Evolutionary conservation across 2,888 invertebrate genomes (phyloP).

Genomic region (Limulus polyphemus): DNA sequence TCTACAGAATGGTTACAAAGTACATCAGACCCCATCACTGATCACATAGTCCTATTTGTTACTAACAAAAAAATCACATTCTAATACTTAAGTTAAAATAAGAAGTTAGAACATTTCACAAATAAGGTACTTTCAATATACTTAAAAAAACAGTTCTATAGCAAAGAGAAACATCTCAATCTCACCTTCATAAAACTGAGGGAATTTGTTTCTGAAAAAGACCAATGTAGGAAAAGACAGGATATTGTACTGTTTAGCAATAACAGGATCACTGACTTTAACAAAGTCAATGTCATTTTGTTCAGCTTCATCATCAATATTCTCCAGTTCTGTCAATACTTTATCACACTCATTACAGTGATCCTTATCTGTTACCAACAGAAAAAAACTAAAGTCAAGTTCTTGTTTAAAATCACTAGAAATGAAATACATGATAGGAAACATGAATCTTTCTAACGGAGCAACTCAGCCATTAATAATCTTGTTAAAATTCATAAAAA

Average conservation of each 20-base stretch:
- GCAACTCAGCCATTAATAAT: too few relatives aligned
- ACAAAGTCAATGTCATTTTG: slow-evolving; percentile 82
- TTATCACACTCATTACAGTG: slow-evolving; percentile 79
- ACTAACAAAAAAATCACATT: too few relatives aligned
- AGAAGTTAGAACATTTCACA: background rate
- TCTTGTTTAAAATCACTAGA: too few relatives aligned
- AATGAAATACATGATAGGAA: too few relatives aligned
- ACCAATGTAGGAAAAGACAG: slow-evolving; percentile 65
- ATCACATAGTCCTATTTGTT: too few relatives aligned
- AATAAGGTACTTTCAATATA: background rate
- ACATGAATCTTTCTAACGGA: too few relatives aligned
- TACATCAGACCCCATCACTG: too few relatives aligned
- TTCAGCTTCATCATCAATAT: slow-evolving; percentile 85
- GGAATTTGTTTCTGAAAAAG: slow-evolving; percentile 45
- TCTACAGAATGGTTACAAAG: too few relatives aligned
- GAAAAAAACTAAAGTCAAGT: too few relatives aligned
- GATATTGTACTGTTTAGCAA: slow-evolving; percentile 76
- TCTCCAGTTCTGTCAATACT: slow-evolving; percentile 74
- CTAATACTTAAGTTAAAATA: too few relatives aligned
- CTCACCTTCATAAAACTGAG: slow-evolving; percentile 55
- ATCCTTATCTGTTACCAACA: slow-evolving; percentile 45
- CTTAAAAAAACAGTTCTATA: background rate
- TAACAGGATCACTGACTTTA: slow-evolving; percentile 75
- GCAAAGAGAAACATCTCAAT: background rate
- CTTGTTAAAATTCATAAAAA: too few relatives aligned